Base-by-base conservation (phyloP, 1,140 invertebrate genomes). In the Cryptotermes secundus region DNA sequence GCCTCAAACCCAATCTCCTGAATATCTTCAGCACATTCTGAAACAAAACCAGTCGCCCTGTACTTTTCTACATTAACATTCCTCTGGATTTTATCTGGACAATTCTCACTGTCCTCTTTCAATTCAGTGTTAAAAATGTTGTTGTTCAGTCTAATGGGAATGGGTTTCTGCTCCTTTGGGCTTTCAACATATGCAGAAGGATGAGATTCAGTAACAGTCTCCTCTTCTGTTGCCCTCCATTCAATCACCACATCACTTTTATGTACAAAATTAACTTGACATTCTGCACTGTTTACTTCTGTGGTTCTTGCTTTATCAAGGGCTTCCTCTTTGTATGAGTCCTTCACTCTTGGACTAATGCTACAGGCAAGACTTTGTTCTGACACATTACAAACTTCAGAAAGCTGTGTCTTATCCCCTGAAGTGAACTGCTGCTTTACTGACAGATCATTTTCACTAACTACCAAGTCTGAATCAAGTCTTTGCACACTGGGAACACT, bases 1-100 rank as follows among this genome's bases (percentile, higher is more conserved):
- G n/a, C n/a, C n/a, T 72, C 59, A 72, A 72, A 72, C 7, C n/a
- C 59, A 72, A n/a, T 72, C n/a, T 72, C 59, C n/a, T 72, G 59
- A n/a, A 12, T 72, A 72, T 72, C 26, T n/a, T 72, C 59, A 26
- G 10, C n/a, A 72, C 1, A 72, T 72, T 72, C 59, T n/a, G 59
- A 31, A 0, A 72, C 59, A 31, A 72, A 72, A 72, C 59, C 59
- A 72, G 14, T 72, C n/a, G 0, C n/a, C 10, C 59, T n/a, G n/a
- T 31, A 72, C n/a, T 1, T 72, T 72, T 72, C 59, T 72, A 16
- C n/a, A 72, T 22, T 19, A 49, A 7, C n/a, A 72, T 72, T 72
- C 14, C 14, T 31, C 31, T 72, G 9, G 7, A 72, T 72, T 72
- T 72, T n/a, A 9, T 72, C 59, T n/a, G 26, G 59, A 4, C 3